Evolutionary conservation across 2,888 invertebrate species (phyloP).

Genomic region (Drosophila subsilvestris): DNA sequence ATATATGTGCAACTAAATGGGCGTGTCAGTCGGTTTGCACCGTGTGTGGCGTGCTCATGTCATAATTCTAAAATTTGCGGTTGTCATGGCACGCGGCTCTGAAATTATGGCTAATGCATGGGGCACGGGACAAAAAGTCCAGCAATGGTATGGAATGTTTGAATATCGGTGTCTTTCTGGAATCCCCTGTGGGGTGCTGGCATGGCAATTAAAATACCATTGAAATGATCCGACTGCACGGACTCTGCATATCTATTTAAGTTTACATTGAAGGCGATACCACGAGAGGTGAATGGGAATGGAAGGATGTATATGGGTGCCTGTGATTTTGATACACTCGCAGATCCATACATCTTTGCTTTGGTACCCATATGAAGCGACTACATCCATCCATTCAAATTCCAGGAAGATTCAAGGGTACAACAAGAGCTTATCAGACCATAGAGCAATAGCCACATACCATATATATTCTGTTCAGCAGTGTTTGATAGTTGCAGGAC

Average conservation of each 20-base stretch:
- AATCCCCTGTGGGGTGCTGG: neutral
- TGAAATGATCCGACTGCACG: neutral
- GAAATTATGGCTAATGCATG: slow-evolving; percentile 51
- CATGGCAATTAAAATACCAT: neutral
- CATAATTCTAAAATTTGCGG: slow-evolving; percentile 72
- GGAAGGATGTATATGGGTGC: too few relatives aligned
- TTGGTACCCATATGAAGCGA: too few relatives aligned
- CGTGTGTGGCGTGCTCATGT: slow-evolving; percentile 52
- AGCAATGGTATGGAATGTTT: neutral
- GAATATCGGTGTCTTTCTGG: neutral
- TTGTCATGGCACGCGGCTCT: slow-evolving; percentile 56
- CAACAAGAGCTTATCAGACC: too few relatives aligned
- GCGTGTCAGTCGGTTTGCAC: slow-evolving; percentile 33
- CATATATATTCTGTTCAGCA: neutral
- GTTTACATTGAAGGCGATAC: too few relatives aligned
- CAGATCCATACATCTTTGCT: too few relatives aligned
- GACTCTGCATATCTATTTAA: neutral
- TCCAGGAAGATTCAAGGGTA: too few relatives aligned
- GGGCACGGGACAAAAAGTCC: neutral
- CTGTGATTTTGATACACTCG: too few relatives aligned
- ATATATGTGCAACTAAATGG: slow-evolving; percentile 52
- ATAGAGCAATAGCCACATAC: too few relatives aligned
- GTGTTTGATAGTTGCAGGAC: slow-evolving; percentile 42
- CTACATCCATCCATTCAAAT: too few relatives aligned
- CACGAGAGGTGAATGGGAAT: too few relatives aligned